phyloP scores from a whole-genome alignment of 1,140 invertebrate genomes.

The Bombus fervidus region DNA sequence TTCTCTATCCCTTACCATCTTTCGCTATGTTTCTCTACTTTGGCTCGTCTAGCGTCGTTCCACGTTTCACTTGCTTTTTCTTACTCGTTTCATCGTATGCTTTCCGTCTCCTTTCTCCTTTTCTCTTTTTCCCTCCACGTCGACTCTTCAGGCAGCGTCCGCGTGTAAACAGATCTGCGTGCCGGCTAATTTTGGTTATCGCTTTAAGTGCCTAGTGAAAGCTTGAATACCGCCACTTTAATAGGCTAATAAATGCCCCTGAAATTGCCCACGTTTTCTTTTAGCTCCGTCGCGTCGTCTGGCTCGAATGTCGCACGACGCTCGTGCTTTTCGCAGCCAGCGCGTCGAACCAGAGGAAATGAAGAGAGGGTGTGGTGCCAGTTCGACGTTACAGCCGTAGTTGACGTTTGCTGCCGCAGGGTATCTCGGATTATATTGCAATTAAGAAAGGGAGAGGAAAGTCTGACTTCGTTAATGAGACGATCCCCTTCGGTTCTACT shows the following conservation, averaged over 20 bases:
- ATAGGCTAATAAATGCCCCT: conserved; percentile 17
- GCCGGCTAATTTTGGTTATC: conserved; percentile 57
- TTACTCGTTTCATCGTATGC: not conserved
- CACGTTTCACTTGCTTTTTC: not conserved
- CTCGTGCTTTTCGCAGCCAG: not conserved
- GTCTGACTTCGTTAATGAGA: conserved; percentile 5
- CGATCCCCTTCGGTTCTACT: not conserved
- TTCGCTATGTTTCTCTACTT: not conserved
- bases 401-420: not conserved
- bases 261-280: not conserved
- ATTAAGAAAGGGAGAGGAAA: not conserved
- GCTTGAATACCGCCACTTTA: not conserved
- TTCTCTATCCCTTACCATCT: not conserved
- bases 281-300: not conserved
- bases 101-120: not conserved
- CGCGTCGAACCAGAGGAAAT: not conserved
- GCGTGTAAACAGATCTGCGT: conserved; percentile 66
- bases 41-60: not conserved
- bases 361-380: not conserved
- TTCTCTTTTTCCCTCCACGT: not conserved
- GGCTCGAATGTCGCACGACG: not conserved
- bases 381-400: not conserved
- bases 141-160: not conserved
- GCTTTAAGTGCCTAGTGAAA: conserved; percentile 3
- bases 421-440: conserved; percentile 26